These are phyloP conservation scores for Aviceda subcristata DNA, from an alignment of 2,113 vertebrate genomes.

Conservation along the genomic window DNA sequence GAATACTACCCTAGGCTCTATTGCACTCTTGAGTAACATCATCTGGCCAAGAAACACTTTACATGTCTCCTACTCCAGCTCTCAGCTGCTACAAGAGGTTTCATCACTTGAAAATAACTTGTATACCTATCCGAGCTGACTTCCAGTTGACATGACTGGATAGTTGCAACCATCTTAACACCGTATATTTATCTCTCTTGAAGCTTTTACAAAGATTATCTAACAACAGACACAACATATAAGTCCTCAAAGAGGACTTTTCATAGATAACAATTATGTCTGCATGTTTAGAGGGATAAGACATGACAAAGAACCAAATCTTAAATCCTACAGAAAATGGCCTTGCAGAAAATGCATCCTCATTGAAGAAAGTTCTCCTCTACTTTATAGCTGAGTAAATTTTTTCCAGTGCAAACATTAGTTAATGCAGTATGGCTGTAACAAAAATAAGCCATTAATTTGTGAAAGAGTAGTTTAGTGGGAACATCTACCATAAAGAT, in stretches of 20 bases:
- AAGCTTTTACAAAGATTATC: background rate
- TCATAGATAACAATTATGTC: background rate
- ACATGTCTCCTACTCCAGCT: background rate
- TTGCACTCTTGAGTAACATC: background rate
- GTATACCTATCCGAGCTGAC: background rate
- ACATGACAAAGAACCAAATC: background rate
- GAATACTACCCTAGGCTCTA: background rate
- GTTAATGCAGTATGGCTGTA: background rate
- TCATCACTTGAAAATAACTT: background rate
- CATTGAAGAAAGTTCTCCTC: background rate
- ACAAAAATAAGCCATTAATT: background rate
- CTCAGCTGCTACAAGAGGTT: background rate
- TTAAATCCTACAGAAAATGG: background rate
- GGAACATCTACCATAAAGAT: background rate
- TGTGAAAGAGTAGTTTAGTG: background rate
- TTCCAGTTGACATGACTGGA: background rate
- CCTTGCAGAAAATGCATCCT: background rate
- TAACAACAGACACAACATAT: background rate
- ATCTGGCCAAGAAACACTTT: background rate
- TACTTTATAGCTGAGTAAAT: background rate
- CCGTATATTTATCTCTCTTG: background rate
- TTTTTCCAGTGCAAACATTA: background rate
- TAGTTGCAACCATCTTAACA: background rate
- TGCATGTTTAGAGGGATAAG: background rate
- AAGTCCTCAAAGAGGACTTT: background rate